Evolutionary conservation across 2,797 vertebrate genomes (phyloP).

Genomic region (Taeniopygia guttata): DNA sequence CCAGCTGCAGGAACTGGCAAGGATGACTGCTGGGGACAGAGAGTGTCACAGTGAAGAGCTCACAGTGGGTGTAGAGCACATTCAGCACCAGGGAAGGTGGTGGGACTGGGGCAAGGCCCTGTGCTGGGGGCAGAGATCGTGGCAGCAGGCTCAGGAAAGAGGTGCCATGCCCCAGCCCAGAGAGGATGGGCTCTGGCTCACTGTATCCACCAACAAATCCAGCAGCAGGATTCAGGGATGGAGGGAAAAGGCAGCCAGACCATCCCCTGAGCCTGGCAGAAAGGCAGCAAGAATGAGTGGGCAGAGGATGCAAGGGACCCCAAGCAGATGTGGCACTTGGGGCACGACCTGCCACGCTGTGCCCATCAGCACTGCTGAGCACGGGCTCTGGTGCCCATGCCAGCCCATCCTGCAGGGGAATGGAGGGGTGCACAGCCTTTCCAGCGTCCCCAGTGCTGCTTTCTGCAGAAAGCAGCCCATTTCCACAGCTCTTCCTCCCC

Average conservation of each 20-base stretch:
- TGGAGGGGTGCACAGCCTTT: neutral
- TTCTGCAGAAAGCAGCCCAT: neutral
- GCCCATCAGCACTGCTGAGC: neutral
- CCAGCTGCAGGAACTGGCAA: neutral
- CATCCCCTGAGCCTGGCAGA: neutral
- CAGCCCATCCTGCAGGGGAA: neutral
- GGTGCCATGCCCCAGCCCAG: neutral
- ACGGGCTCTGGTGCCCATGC: accelerated
- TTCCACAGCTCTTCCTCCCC: neutral
- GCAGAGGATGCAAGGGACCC: neutral
- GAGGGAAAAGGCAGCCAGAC: neutral
- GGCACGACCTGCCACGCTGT: neutral
- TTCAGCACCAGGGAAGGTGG: neutral
- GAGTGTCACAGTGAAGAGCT: neutral
- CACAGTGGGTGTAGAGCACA: neutral
- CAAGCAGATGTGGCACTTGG: accelerated
- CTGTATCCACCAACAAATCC: neutral
- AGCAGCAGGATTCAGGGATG: neutral
- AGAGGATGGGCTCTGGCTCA: neutral
- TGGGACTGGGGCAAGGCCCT: neutral
- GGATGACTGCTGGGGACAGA: neutral
- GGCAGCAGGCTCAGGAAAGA: neutral
- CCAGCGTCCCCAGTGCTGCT: neutral
- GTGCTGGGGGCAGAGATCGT: neutral
- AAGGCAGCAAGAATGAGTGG: neutral